phyloP scores from a whole-genome alignment of 2,888 invertebrate genomes.

The Alsophila aescularia region DNA sequence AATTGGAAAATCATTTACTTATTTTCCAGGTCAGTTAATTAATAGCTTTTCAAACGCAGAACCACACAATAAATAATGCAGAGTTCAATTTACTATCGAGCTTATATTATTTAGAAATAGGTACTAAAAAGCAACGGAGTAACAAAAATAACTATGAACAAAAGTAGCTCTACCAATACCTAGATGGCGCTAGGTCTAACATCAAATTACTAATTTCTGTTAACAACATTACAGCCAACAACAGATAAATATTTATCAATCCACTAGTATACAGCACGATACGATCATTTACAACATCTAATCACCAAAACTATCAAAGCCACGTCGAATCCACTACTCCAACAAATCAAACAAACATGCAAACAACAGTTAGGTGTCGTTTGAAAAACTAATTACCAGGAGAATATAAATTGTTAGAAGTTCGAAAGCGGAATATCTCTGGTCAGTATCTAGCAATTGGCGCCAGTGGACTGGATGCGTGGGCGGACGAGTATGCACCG shows the following conservation, averaged over 20 bases:
- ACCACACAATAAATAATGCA: no score
- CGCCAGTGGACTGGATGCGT: slow-evolving; percentile 58
- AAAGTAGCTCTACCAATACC: no score
- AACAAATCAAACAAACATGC: slow-evolving; percentile 32
- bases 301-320: slow-evolving; percentile 2
- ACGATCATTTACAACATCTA: slow-evolving; percentile 5
- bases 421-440: slow-evolving; percentile 46
- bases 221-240: no score
- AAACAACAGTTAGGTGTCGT: slow-evolving; percentile 42
- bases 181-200: no score
- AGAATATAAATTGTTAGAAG: slow-evolving; percentile 50
- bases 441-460: slow-evolving; percentile 54
- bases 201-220: no score
- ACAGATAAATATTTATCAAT: neutral
- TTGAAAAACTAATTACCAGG: slow-evolving; percentile 50
- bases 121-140: no score
- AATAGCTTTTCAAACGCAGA: no score
- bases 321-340: slow-evolving; percentile 17
- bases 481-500: slow-evolving; percentile 69
- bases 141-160: no score
- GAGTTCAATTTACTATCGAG: no score
- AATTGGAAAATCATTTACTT: no score
- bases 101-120: no score
- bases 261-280: slow-evolving; percentile 2
- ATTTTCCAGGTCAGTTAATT: no score